Conservation (phyloP, 2,113 vertebrate species). For the Campylorhamphus procurvoides region DNA sequence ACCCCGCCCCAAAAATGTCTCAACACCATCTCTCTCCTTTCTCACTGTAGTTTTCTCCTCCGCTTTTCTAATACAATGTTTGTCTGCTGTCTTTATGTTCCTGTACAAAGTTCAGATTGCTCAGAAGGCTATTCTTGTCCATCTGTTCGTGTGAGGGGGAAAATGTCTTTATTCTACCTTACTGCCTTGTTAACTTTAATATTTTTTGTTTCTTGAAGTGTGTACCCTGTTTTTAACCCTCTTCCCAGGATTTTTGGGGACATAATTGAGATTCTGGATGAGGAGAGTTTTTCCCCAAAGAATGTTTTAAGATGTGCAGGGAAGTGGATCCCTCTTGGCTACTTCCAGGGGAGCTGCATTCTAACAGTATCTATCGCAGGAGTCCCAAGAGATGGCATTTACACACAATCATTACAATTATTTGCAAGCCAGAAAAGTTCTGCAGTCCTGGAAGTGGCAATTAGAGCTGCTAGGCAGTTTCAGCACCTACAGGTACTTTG, state of each 20-base stretch:
- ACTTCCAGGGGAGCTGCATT: neutral
- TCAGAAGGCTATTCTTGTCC: neutral
- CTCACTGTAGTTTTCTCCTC: conserved; percentile 37
- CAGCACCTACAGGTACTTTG: neutral
- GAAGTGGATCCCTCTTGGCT: conserved; percentile 1
- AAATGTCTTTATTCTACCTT: neutral
- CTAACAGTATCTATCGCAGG: neutral
- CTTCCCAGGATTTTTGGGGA: neutral
- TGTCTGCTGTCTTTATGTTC: neutral
- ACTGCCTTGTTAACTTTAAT: neutral
- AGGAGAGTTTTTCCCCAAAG: neutral
- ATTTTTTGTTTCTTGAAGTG: neutral
- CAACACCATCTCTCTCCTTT: conserved; percentile 26
- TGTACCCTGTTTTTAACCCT: neutral
- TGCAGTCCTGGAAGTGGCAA: neutral
- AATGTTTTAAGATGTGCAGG: neutral
- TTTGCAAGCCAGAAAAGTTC: neutral
- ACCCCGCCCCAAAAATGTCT: neutral
- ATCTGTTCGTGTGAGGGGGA: neutral
- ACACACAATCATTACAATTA: neutral
- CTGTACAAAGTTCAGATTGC: neutral
- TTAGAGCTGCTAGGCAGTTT: neutral
- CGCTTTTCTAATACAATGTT: neutral
- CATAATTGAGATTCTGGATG: neutral
- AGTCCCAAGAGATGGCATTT: conserved; percentile 28